These are phyloP conservation scores for Ophioninae sp. DNA, from an alignment of 2,888 invertebrate species.

Conservation along the genomic window DNA sequence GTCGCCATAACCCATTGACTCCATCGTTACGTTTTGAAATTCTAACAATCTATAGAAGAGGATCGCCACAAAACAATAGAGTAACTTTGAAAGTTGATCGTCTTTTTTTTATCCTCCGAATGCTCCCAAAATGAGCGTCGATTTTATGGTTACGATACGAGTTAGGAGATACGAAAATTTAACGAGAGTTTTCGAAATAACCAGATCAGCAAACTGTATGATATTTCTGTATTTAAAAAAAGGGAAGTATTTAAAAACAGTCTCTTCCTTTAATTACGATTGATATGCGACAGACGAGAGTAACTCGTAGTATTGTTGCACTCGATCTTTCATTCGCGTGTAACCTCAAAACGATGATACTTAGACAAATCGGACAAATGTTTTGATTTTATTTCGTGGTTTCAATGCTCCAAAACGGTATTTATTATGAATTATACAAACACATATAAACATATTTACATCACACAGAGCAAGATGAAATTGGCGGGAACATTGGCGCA, in stretches of 20 bases:
- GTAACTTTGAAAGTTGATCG: not conserved
- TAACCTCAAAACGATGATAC: not conserved
- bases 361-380: not conserved
- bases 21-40: slow-evolving; percentile 17
- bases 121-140: not conserved
- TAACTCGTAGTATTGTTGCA: not conserved
- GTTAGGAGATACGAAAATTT: not conserved
- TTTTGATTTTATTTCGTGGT: not conserved
- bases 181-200: not conserved
- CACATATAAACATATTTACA: not conserved
- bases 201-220: not conserved
- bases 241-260: not conserved
- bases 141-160: not conserved
- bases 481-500: not conserved
- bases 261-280: not conserved
- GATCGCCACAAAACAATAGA: not conserved
- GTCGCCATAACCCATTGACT: not conserved
- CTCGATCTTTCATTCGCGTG: not conserved
- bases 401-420: not conserved
- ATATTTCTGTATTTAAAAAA: not conserved
- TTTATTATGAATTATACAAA: not conserved
- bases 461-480: not conserved
- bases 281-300: not conserved
- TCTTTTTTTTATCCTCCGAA: not conserved
- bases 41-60: not conserved